Base-by-base conservation (phyloP, 2,113 vertebrate genomes). In the Coptodon rendalli region DNA sequence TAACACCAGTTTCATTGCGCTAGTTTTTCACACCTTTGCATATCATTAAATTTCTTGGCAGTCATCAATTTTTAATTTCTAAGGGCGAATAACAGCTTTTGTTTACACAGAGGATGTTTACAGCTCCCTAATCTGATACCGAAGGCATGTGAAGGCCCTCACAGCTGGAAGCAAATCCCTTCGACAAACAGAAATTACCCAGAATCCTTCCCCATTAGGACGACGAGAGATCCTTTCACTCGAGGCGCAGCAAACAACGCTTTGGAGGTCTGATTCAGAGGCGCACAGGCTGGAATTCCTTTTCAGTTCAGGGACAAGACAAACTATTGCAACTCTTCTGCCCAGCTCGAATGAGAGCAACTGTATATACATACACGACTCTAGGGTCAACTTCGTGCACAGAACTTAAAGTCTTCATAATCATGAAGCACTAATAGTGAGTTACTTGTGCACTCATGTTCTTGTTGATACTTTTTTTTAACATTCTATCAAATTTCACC, bases 191-290 rank as follows among this genome's bases (percentile, higher is more conserved):
- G 34, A 89, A 88, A 76, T 36, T 3, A 83, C 36, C 45, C 82
- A 85, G 59, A 91, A 86, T 73, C 66, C 36, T 50, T 79, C 76
- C 14, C 82, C 56, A 90, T 82, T 71, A 71, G 57, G 81, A 68
- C 43, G 78, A 57, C 13, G 82, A 89, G 56, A 85, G 83, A 89
- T 89, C 85, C 11, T 85, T 87, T 88, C 71, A 82, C 61, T 86
- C 52, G 3, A 73, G 59, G 24, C 57, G 3, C 2, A 56, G 88
- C 63, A 89, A 94, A 92, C 89, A 91, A 66, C 2, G 2, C 85
- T 61, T 81, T 87, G 85, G 91, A 89, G 92, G 92, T 92, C 87
- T 79, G 57, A 63, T 27, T 90, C 5, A 10, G 3, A n/a, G 14
- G 9, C 78, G 5, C 2, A 7, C 3, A 16, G 52, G 53, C 8